Evolutionary conservation across 2,888 invertebrate genomes (phyloP).

Genomic region (Digitonthophagus gazella): DNA sequence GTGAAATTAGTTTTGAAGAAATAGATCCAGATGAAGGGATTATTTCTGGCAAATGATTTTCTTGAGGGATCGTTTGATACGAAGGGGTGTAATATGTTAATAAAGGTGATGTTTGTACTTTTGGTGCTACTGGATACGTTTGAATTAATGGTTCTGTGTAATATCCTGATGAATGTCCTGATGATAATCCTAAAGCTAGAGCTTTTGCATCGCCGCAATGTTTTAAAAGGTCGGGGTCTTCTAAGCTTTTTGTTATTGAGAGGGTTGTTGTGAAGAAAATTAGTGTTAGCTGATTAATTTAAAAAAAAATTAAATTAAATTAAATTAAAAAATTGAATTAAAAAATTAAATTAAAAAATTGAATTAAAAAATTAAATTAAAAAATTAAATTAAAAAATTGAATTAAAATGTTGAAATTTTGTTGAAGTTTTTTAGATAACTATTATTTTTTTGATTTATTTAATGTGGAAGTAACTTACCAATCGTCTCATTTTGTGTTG

Average conservation of each 20-base stretch:
- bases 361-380: no score
- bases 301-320: background rate
- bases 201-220: conserved; percentile 40
- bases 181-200: conserved; percentile 36
- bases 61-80: background rate
- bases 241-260: conserved; percentile 29
- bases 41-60: conserved; percentile 1
- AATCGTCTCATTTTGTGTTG: background rate
- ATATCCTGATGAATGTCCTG: conserved; percentile 21
- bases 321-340: no score
- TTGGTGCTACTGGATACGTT: conserved; percentile 12
- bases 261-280: background rate
- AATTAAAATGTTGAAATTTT: no score
- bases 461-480: no score
- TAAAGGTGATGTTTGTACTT: background rate
- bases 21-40: no score
- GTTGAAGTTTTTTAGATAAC: no score
- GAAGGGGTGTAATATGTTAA: background rate
- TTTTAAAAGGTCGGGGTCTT: conserved; percentile 39
- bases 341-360: no score
- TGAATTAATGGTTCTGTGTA: conserved; percentile 15
- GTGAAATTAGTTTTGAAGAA: no score
- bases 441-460: no score
- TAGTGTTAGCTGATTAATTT: background rate
- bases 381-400: no score